phyloP scores from a whole-genome alignment of 2,797 vertebrate species.

The Chaenodraco wilsoni region DNA sequence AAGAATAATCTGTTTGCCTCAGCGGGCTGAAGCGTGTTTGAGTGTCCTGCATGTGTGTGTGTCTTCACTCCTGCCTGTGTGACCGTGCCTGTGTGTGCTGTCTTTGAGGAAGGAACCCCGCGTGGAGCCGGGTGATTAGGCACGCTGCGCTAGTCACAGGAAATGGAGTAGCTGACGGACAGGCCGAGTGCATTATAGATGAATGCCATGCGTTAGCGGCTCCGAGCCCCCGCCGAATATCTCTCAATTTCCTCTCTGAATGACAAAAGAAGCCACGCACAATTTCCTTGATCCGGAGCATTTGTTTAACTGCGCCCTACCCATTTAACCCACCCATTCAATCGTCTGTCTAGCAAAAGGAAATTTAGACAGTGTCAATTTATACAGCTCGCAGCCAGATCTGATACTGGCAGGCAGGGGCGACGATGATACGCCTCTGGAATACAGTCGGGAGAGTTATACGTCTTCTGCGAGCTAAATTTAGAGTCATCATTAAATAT shows the following conservation, averaged over 20 bases:
- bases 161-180: slow-evolving; percentile 88
- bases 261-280: slow-evolving; percentile 82
- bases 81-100: slow-evolving; percentile 11
- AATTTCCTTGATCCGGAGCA: slow-evolving; percentile 83
- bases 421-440: slow-evolving; percentile 48
- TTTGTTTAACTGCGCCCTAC: slow-evolving; percentile 82
- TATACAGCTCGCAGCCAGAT: slow-evolving; percentile 70
- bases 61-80: slow-evolving; percentile 36
- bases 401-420: slow-evolving; percentile 61
- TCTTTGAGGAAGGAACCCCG: slow-evolving; percentile 65
- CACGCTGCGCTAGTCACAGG: slow-evolving; percentile 87
- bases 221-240: slow-evolving; percentile 66
- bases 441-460: slow-evolving; percentile 59
- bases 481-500: slow-evolving; percentile 54
- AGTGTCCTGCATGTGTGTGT: slow-evolving; percentile 33
- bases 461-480: slow-evolving; percentile 43
- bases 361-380: slow-evolving; percentile 82
- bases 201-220: slow-evolving; percentile 74
- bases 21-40: slow-evolving; percentile 67
- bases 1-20: slow-evolving; percentile 87
- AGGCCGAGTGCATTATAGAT: slow-evolving; percentile 85
- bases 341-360: slow-evolving; percentile 74
- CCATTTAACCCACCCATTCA: slow-evolving; percentile 81
- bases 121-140: slow-evolving; percentile 82
- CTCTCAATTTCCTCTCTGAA: slow-evolving; percentile 81